These are phyloP conservation scores for Ostrea edulis DNA, from an alignment of 1,140 invertebrate species.

Conservation along the genomic window DNA sequence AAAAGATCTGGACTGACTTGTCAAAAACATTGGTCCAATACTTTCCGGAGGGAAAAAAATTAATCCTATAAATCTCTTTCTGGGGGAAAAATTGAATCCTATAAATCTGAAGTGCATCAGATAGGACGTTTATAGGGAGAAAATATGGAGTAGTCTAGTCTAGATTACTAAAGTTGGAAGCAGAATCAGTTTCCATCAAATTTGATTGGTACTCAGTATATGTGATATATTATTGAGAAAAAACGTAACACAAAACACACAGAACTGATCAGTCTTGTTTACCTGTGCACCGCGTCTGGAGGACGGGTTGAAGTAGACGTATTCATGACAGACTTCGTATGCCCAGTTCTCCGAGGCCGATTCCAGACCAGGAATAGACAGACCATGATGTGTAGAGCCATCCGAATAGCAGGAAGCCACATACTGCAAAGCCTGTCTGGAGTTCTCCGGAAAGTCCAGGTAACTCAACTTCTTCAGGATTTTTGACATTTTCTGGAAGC, in stretches of 20 bases:
- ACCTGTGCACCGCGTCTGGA: neutral
- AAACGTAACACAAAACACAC: neutral
- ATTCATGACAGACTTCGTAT: constrained; percentile 70
- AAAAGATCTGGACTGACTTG: no score
- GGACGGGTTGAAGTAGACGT: constrained; percentile 63
- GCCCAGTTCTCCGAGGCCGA: constrained; percentile 65
- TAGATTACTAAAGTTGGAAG: no score
- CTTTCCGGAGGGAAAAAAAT: no score
- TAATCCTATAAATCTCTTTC: no score
- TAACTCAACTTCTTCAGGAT: constrained; percentile 66
- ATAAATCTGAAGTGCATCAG: no score
- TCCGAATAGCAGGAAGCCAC: constrained; percentile 60
- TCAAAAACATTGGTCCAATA: no score
- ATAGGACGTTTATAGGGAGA: no score
- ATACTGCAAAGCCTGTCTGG: constrained; percentile 69
- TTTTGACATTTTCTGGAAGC: constrained; percentile 55
- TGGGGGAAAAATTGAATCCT: no score
- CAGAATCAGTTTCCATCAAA: no score
- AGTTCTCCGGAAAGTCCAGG: constrained; percentile 72
- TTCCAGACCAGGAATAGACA: constrained; percentile 68
- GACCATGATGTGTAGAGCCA: constrained; percentile 61
- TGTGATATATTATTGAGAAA: no score
- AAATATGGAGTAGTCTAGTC: no score
- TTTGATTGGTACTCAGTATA: no score
- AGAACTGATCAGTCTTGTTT: neutral